Conservation (phyloP, 2,888 invertebrate genomes). For the Abrostola tripartita region DNA sequence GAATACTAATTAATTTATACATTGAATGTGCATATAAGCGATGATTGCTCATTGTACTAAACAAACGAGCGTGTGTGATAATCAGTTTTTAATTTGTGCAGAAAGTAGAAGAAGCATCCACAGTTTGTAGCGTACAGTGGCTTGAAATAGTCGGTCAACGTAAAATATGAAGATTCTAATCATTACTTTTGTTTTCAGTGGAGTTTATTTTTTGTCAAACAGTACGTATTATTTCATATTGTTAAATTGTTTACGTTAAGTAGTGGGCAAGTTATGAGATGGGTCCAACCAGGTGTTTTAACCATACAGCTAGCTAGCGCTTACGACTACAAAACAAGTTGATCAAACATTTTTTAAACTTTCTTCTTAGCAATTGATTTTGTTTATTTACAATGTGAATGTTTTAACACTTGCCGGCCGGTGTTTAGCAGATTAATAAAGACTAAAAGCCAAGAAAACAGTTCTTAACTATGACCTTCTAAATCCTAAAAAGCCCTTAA, state of each 20-base stretch:
- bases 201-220: conserved; percentile 12
- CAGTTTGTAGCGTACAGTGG: conserved; percentile 8
- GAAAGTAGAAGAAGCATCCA: neutral
- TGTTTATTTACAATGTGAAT: no score
- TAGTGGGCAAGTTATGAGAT: neutral
- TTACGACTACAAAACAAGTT: no score
- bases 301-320: no score
- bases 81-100: conserved; percentile 11
- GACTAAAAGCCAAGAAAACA: no score
- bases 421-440: no score
- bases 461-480: no score
- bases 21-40: neutral
- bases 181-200: conserved; percentile 10
- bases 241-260: neutral
- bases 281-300: no score
- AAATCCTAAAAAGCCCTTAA: no score
- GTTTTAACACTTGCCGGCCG: no score
- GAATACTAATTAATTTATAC: neutral
- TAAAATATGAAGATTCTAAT: conserved; percentile 34
- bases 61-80: conserved; percentile 35
- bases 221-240: conserved; percentile 20
- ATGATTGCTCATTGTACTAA: conserved; percentile 32
- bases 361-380: no score
- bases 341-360: no score
- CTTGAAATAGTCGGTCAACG: neutral